Percentiles rank a stretch among this genome's conserved stretches.
Evolutionary conservation across 2,797 vertebrate genomes (phyloP).

Genomic region (Fratercula arctica): DNA sequence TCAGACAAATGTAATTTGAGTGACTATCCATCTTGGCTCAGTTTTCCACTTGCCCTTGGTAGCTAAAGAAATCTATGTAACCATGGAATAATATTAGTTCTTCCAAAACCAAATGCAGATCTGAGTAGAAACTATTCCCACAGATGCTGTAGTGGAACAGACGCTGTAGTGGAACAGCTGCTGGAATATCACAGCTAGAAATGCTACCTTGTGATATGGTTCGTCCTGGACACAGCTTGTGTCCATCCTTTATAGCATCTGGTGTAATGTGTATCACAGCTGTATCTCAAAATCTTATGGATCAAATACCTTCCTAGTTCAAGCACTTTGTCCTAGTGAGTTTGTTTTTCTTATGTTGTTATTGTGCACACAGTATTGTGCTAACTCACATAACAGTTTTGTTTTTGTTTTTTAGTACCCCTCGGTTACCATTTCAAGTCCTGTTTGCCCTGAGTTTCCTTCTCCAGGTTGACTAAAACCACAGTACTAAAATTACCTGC

Average conservation of each 20-base stretch:
- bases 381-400: neutral
- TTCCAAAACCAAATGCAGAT: neutral
- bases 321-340: neutral
- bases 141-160: neutral
- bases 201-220: neutral
- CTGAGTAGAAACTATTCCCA: neutral
- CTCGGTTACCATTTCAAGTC: neutral
- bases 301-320: neutral
- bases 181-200: neutral
- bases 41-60: neutral
- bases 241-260: neutral
- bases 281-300: neutral
- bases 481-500: neutral
- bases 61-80: conserved; percentile 23
- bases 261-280: neutral
- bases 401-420: neutral
- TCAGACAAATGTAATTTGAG: conserved; percentile 7
- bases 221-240: neutral
- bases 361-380: accelerated
- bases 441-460: neutral
- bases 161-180: neutral
- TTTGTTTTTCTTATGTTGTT: neutral
- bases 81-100: neutral
- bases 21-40: neutral
- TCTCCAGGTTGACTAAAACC: neutral